These are phyloP conservation scores for Psophia crepitans DNA, from an alignment of 2,113 vertebrate genomes.

Conservation along the genomic window DNA sequence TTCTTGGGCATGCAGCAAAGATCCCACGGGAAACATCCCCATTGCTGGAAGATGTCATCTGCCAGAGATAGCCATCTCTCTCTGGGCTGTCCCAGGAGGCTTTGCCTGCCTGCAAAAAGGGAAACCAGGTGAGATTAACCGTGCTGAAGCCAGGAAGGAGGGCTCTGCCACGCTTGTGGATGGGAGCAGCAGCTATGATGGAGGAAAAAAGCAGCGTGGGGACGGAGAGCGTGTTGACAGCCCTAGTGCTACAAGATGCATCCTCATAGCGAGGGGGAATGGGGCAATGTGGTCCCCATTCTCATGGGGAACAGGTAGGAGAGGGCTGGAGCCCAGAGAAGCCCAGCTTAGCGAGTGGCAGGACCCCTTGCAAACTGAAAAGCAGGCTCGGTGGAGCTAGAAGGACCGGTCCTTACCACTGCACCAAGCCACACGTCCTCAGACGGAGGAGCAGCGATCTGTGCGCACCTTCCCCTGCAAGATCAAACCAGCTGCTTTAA, in stretches of 20 bases:
- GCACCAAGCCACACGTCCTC: not conserved
- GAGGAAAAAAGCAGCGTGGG: not conserved
- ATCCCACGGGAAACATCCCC: not conserved
- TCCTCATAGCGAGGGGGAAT: fast-evolving
- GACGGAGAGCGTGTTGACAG: fast-evolving
- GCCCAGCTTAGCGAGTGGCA: fast-evolving
- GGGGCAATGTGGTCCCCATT: fast-evolving
- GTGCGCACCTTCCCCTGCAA: not conserved
- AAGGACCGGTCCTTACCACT: fast-evolving
- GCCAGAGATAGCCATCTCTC: fast-evolving
- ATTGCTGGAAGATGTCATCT: not conserved
- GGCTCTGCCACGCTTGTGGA: fast-evolving
- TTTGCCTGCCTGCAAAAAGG: not conserved
- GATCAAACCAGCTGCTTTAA: conserved; percentile 22
- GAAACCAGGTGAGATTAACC: fast-evolving
- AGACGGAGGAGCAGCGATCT: not conserved
- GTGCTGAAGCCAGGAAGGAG: not conserved
- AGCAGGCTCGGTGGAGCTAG: fast-evolving
- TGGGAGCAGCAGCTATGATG: not conserved
- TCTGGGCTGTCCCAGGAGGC: not conserved
- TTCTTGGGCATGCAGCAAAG: not conserved
- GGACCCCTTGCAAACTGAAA: not conserved
- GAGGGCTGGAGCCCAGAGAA: not conserved
- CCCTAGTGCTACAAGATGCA: fast-evolving
- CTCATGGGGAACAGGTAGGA: not conserved